phyloP scores from a whole-genome alignment of 2,113 vertebrate genomes.

The Tychaedon coryphoeus region DNA sequence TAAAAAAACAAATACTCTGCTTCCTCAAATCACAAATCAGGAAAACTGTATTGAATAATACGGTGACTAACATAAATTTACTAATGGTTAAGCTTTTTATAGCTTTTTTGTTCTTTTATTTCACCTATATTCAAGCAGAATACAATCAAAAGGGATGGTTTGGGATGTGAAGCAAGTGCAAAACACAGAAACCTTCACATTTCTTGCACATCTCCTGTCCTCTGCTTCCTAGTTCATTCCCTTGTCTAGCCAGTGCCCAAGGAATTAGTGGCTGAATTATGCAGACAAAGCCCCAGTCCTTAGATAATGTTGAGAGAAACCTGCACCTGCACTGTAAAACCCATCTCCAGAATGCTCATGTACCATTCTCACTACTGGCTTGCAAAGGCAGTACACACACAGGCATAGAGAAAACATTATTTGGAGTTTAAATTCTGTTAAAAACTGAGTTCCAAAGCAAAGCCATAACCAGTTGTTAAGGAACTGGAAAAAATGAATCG shows the following conservation, averaged over 20 bases:
- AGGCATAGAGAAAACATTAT: not conserved
- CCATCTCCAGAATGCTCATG: accelerated
- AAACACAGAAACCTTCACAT: not conserved
- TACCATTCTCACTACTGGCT: accelerated
- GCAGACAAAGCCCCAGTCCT: not conserved
- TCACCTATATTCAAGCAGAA: not conserved
- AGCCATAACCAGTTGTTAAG: not conserved
- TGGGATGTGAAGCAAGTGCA: accelerated
- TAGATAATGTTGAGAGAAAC: accelerated
- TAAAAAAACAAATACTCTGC: not conserved
- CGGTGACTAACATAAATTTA: accelerated
- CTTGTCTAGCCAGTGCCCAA: not conserved
- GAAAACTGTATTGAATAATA: not conserved
- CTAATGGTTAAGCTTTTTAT: not conserved
- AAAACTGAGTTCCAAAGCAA: not conserved
- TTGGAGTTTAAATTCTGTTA: not conserved
- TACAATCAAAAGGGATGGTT: not conserved
- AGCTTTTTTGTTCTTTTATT: not conserved
- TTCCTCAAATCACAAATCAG: not conserved
- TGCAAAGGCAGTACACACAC: not conserved
- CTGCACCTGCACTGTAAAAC: not conserved
- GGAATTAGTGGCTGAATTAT: not conserved
- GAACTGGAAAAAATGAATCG: not conserved
- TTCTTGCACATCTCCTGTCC: accelerated
- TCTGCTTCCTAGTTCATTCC: not conserved